phyloP scores from a whole-genome alignment of 2,113 vertebrate genomes.

The Caracal caracal region DNA sequence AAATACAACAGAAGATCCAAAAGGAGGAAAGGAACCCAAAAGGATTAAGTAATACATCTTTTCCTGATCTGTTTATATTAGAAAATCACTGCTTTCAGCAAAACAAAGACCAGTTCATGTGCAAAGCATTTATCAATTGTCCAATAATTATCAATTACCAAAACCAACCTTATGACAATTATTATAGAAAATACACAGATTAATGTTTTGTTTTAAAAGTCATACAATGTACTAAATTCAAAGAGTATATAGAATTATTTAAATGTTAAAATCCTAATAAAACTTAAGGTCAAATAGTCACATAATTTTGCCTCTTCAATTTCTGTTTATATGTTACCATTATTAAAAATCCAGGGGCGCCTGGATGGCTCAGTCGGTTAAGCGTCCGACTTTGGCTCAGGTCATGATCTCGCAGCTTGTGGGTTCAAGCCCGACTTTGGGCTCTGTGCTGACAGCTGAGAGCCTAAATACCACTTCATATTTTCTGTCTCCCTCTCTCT shows the following conservation, averaged over 20 bases:
- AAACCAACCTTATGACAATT: background rate
- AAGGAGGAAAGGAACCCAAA: background rate
- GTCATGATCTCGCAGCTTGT: too few species aligned
- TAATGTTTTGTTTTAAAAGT: background rate
- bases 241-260: background rate
- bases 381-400: too few species aligned
- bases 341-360: background rate
- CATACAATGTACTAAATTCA: background rate
- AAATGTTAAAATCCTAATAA: constrained; percentile 23
- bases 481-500: too few species aligned
- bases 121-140: constrained; percentile 19
- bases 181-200: background rate
- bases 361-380: too few species aligned
- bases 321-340: background rate
- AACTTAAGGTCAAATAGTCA: background rate
- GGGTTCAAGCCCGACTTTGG: too few species aligned
- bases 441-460: too few species aligned
- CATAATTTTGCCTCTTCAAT: background rate
- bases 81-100: background rate
- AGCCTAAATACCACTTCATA: too few species aligned
- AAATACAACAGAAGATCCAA: background rate
- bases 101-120: background rate
- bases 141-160: background rate
- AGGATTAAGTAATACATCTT: background rate
- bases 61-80: background rate